A percentile compares a stretch with the other conserved stretches of the same genome.
Conservation (phyloP, 2,888 invertebrate species). For the Mellilla xanthometata region DNA sequence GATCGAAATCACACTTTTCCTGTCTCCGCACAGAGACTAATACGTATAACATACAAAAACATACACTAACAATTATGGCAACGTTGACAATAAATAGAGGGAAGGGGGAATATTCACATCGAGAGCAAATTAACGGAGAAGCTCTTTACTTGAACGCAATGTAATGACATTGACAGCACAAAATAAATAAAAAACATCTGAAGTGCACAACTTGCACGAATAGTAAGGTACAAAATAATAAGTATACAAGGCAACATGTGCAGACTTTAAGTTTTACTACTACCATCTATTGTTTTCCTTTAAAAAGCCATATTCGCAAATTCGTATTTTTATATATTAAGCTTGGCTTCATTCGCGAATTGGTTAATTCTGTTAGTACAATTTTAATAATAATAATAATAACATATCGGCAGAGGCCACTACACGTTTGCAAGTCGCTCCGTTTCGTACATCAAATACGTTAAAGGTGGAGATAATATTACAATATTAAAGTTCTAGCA, state of each 20-base stretch:
- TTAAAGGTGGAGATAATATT: constrained; percentile 31
- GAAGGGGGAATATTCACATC: constrained; percentile 68
- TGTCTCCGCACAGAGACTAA: constrained; percentile 65
- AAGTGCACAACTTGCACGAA: constrained; percentile 63
- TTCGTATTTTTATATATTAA: constrained; percentile 49
- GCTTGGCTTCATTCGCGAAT: constrained; percentile 78
- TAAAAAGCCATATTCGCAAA: constrained; percentile 76
- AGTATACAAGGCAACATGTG: constrained; percentile 81
- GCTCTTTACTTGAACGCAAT: constrained; percentile 39
- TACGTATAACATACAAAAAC: constrained; percentile 76
- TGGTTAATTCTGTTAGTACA: constrained; percentile 74
- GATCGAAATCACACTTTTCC: constrained; percentile 72
- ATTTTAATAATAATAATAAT: constrained; percentile 54
- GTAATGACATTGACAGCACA: constrained; percentile 66
- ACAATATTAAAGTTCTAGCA: constrained; percentile 29
- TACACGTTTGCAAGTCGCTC: constrained; percentile 50
- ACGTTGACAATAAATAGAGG: constrained; percentile 80
- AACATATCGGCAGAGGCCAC: constrained; percentile 53
- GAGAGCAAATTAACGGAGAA: constrained; percentile 44
- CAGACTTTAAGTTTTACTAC: constrained; percentile 80
- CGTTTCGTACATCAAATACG: constrained; percentile 21
- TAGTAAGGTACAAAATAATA: constrained; percentile 64
- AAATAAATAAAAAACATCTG: constrained; percentile 61
- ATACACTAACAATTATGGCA: constrained; percentile 82
- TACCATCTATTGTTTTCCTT: constrained; percentile 68